Conservation (phyloP, 2,888 invertebrate species). For the Pasiphila rectangulata region DNA sequence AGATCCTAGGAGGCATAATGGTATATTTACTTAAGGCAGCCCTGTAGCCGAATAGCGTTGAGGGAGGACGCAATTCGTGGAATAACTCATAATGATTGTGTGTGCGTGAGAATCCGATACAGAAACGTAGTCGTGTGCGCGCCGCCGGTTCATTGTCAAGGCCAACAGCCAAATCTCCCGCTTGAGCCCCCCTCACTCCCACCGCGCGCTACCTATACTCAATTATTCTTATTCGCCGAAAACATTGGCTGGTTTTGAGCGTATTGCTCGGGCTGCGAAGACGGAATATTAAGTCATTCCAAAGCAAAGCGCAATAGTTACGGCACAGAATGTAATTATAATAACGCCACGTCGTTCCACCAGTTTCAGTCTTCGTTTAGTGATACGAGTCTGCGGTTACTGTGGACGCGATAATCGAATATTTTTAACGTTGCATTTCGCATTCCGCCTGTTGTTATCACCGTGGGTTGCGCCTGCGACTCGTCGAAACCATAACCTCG, state of each 20-base stretch:
- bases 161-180: conserved; percentile 79
- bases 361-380: conserved; percentile 38
- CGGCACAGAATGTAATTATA: conserved; percentile 34
- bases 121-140: conserved; percentile 57
- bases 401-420: conserved; percentile 58
- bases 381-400: conserved; percentile 44
- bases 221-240: conserved; percentile 66
- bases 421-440: conserved; percentile 64
- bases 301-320: conserved; percentile 51
- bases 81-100: conserved; percentile 51
- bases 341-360: conserved; percentile 34
- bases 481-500: conserved; percentile 28
- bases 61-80: conserved; percentile 70
- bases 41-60: conserved; percentile 67
- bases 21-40: conserved; percentile 40
- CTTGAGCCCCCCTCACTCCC: conserved; percentile 61
- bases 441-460: conserved; percentile 56
- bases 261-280: conserved; percentile 48
- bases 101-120: conserved; percentile 61
- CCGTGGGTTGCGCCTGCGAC: conserved; percentile 42
- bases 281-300: conserved; percentile 33
- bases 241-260: conserved; percentile 50
- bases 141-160: conserved; percentile 79
- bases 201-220: conserved; percentile 53
- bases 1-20: not conserved